A percentile compares a stretch with the other conserved stretches of the same genome.
Conservation (phyloP, 1,140 invertebrate species). For the Diprion similis region DNA sequence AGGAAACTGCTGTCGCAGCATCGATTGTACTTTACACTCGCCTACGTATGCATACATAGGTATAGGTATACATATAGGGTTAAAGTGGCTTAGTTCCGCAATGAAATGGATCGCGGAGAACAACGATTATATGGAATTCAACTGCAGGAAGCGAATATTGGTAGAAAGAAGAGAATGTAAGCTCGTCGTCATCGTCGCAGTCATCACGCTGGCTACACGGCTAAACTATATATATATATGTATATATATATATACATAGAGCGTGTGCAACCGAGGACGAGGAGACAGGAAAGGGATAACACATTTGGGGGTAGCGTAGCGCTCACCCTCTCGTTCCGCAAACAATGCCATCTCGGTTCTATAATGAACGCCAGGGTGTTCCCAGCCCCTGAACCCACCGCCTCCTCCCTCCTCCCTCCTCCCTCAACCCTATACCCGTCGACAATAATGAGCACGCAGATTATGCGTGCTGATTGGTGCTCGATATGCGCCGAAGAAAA, state of each 20-base stretch:
- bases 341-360: constrained; percentile 61
- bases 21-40: too few species aligned
- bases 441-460: constrained; percentile 61
- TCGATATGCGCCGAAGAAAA: constrained; percentile 36
- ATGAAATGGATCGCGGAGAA: too few species aligned
- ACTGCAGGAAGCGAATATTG: too few species aligned
- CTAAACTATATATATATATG: too few species aligned
- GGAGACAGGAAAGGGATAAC: neutral
- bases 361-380: constrained; percentile 53
- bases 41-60: too few species aligned
- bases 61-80: too few species aligned
- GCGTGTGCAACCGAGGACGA: neutral
- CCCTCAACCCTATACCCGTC: constrained; percentile 7
- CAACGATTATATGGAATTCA: too few species aligned
- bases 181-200: neutral
- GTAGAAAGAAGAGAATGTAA: neutral
- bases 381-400: neutral
- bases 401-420: neutral
- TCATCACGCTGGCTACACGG: too few species aligned
- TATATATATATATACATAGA: too few species aligned
- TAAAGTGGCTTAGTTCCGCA: too few species aligned
- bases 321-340: constrained; percentile 58
- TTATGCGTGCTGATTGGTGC: constrained; percentile 59
- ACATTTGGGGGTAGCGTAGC: constrained; percentile 37
- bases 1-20: too few species aligned